phyloP scores from a whole-genome alignment of 2,113 vertebrate species.

The Cyphomyrus plagiostoma region DNA sequence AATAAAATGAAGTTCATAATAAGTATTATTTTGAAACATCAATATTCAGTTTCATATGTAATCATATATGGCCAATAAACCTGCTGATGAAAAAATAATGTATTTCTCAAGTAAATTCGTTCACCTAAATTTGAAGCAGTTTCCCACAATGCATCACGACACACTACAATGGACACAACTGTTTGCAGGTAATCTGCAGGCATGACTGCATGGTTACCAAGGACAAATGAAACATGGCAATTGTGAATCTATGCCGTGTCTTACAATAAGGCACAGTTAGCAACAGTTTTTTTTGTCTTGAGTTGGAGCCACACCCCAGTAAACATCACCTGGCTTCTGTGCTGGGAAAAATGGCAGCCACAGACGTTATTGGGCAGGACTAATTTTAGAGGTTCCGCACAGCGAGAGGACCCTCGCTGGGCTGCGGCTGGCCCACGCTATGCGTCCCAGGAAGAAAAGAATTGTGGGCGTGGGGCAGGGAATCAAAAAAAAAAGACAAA shows the following conservation, averaged over 20 bases:
- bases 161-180: not conserved
- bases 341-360: not conserved
- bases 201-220: not conserved
- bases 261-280: not conserved
- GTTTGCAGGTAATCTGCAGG: not conserved
- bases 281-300: not conserved
- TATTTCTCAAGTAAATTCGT: not conserved
- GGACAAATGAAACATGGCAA: not conserved
- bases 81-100: not conserved
- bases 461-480: slow-evolving; percentile 5
- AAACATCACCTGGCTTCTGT: slow-evolving; percentile 7
- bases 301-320: not conserved
- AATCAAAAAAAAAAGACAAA: slow-evolving; percentile 1
- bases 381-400: slow-evolving; percentile 1
- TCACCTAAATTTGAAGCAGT: not conserved
- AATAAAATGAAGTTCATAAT: not conserved
- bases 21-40: not conserved
- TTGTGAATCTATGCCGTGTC: not conserved
- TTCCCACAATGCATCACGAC: not conserved
- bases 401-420: not conserved
- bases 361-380: not conserved
- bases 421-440: not conserved
- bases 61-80: not conserved
- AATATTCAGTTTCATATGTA: not conserved
- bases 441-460: slow-evolving; percentile 12